Evolutionary conservation across 2,113 vertebrate genomes (phyloP).

Genomic region (Mystacornis crossleyi): DNA sequence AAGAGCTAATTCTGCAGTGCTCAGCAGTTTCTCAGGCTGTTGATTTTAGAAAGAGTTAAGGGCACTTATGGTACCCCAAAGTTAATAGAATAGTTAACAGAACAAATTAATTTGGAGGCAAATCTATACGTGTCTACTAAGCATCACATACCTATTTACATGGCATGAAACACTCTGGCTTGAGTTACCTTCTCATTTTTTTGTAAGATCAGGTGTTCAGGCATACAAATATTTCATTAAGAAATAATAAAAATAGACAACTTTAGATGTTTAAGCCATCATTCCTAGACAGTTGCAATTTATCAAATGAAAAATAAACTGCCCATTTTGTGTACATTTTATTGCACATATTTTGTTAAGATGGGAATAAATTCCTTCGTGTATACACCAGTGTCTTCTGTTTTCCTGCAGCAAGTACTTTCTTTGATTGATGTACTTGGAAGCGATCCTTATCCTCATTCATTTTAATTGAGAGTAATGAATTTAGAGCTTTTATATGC

Average conservation of each 20-base stretch:
- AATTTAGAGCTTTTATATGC: conserved; percentile 61
- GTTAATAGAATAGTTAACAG: neutral
- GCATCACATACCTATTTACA: neutral
- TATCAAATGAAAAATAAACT: neutral
- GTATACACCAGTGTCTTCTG: conserved; percentile 42
- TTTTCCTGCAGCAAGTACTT: conserved; percentile 67
- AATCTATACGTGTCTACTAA: neutral
- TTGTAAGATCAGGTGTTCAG: neutral
- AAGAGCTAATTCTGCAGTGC: neutral
- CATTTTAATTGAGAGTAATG: conserved; percentile 73
- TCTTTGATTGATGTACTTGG: conserved; percentile 69
- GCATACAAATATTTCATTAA: neutral
- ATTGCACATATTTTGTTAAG: neutral
- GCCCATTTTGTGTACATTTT: neutral
- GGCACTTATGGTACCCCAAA: neutral
- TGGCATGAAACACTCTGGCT: neutral
- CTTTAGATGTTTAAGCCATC: neutral
- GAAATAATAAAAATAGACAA: neutral
- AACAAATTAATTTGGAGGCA: neutral
- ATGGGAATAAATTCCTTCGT: conserved; percentile 14
- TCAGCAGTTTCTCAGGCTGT: neutral
- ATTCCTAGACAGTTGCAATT: neutral
- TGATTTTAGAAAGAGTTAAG: neutral
- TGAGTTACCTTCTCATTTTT: neutral
- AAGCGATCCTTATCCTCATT: conserved; percentile 60